A percentile compares a stretch with the other conserved stretches of the same genome.
These are phyloP conservation scores for Valencia hispanica DNA, from an alignment of 2,797 vertebrate genomes.

Conservation along the genomic window DNA sequence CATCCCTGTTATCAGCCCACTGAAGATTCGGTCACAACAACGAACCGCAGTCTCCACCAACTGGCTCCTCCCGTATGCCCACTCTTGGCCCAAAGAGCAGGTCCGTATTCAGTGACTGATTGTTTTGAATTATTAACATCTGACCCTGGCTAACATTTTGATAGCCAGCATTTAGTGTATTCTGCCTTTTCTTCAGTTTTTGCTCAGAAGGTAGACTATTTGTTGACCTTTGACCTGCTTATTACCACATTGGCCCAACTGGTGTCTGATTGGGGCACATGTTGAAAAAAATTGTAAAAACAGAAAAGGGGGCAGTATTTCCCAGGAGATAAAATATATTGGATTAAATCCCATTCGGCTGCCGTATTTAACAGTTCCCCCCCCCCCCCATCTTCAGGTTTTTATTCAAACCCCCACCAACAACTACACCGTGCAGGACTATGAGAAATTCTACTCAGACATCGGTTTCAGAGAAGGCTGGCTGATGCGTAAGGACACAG, in stretches of 20 bases:
- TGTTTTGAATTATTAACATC: background rate
- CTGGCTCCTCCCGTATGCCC: conserved; percentile 93
- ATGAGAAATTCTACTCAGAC: conserved; percentile 87
- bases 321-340: background rate
- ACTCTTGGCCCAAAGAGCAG: conserved; percentile 88
- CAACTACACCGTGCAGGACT: conserved; percentile 93
- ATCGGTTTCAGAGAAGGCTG: conserved; percentile 91
- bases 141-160: background rate
- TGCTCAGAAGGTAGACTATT: background rate
- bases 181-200: background rate
- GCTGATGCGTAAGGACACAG: conserved; percentile 92
- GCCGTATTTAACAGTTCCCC: background rate
- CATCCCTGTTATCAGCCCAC: conserved; percentile 90
- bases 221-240: background rate
- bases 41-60: conserved; percentile 91
- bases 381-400: conserved; percentile 69
- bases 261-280: background rate
- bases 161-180: background rate
- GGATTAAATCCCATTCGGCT: background rate
- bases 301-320: background rate
- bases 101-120: conserved; percentile 40
- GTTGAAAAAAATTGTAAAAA: background rate
- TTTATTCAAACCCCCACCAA: conserved; percentile 85
- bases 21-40: conserved; percentile 95
- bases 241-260: background rate